Evolutionary conservation across 1,140 invertebrate species (phyloP).

Genomic region (Bombus huntii): DNA sequence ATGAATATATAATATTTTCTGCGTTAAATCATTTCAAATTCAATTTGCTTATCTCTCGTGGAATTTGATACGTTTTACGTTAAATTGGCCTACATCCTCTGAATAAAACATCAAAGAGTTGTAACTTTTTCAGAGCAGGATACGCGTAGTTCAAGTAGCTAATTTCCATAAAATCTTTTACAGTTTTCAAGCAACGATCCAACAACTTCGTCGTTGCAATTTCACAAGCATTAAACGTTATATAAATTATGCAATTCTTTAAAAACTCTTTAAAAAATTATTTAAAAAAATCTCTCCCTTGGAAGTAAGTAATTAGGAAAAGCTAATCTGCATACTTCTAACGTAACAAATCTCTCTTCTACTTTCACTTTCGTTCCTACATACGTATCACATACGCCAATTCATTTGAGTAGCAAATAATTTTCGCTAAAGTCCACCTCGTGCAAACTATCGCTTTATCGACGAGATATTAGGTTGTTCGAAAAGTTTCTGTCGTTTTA

Average conservation of each 20-base stretch:
- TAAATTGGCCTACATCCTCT: not conserved
- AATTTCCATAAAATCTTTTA: not conserved
- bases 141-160: not conserved
- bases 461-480: no score
- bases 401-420: not conserved
- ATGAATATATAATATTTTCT: not conserved
- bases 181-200: not conserved
- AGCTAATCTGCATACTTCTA: not conserved
- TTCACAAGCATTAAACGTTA: not conserved
- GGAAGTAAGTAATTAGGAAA: not conserved
- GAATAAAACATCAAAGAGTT: not conserved
- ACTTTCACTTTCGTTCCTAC: not conserved
- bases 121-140: not conserved
- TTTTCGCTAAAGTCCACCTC: no score
- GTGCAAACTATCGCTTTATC: no score
- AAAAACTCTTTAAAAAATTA: not conserved
- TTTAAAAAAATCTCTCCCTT: not conserved
- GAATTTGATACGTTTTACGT: not conserved
- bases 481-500: no score
- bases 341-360: not conserved
- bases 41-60: not conserved
- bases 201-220: not conserved
- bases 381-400: no score
- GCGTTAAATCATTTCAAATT: not conserved
- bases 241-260: not conserved